Conservation (phyloP, 2,888 invertebrate species). For the Limnephilus auricula region DNA sequence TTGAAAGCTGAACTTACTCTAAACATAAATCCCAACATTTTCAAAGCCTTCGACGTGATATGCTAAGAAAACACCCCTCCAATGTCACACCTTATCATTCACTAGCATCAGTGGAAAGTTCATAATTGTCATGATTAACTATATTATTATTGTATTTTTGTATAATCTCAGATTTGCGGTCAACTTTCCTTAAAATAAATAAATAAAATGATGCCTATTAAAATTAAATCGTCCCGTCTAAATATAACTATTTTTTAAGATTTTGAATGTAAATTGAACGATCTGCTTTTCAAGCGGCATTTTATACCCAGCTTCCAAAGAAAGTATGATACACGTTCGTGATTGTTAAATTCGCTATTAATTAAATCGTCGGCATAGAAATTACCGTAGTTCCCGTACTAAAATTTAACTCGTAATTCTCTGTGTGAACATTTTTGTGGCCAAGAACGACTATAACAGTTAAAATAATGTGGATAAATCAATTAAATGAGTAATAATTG, state of each 20-base stretch:
- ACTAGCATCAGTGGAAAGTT: too few relatives aligned
- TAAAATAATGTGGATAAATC: constrained; percentile 3
- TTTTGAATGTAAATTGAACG: not conserved
- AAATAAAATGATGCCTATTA: too few relatives aligned
- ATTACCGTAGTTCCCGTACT: not conserved
- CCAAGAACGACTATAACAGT: not conserved
- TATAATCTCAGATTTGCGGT: too few relatives aligned
- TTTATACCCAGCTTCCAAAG: not conserved
- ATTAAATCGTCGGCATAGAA: not conserved
- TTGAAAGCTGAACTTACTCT: too few relatives aligned
- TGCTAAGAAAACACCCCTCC: too few relatives aligned
- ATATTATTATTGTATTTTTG: too few relatives aligned
- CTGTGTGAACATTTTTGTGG: not conserved
- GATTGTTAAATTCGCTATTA: not conserved
- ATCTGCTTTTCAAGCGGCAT: not conserved
- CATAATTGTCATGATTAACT: too few relatives aligned
- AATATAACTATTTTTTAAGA: not conserved
- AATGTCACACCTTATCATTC: too few relatives aligned
- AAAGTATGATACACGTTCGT: not conserved
- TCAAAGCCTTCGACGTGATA: too few relatives aligned
- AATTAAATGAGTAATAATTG: constrained; percentile 3
- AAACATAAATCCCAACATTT: too few relatives aligned
- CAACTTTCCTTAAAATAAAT: too few relatives aligned
- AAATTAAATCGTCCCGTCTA: not conserved
- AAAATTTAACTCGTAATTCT: not conserved